phyloP scores from a whole-genome alignment of 2,113 vertebrate genomes.

The Siniperca chuatsi region DNA sequence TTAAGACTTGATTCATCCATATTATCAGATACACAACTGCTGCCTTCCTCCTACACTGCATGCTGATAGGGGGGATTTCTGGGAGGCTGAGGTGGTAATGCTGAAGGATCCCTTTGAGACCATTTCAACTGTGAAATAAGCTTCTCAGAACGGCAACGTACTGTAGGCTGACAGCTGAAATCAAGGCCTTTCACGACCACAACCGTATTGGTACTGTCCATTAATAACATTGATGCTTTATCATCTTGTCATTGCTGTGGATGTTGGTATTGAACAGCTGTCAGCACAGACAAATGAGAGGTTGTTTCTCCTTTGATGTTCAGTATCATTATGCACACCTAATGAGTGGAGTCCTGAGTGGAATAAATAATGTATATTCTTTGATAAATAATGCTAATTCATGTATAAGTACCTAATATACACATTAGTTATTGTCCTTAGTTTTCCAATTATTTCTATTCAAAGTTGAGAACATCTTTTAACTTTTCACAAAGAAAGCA shows the following conservation, averaged over 20 bases:
- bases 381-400: constrained; percentile 10
- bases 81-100: not conserved
- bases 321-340: constrained; percentile 10
- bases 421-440: not conserved
- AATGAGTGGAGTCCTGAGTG: not conserved
- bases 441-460: not conserved
- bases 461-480: not conserved
- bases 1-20: not conserved
- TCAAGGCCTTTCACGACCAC: not conserved
- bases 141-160: not conserved
- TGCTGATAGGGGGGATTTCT: not conserved
- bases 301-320: constrained; percentile 28
- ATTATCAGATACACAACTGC: not conserved
- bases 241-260: constrained; percentile 17
- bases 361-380: not conserved
- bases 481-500: not conserved
- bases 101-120: not conserved
- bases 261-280: constrained; percentile 38
- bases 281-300: not conserved
- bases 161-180: not conserved
- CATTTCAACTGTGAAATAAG: constrained; percentile 9
- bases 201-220: not conserved
- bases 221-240: constrained; percentile 29
- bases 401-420: not conserved
- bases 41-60: not conserved